phyloP scores from a whole-genome alignment of 2,113 vertebrate species.

The Pelusios castaneus region DNA sequence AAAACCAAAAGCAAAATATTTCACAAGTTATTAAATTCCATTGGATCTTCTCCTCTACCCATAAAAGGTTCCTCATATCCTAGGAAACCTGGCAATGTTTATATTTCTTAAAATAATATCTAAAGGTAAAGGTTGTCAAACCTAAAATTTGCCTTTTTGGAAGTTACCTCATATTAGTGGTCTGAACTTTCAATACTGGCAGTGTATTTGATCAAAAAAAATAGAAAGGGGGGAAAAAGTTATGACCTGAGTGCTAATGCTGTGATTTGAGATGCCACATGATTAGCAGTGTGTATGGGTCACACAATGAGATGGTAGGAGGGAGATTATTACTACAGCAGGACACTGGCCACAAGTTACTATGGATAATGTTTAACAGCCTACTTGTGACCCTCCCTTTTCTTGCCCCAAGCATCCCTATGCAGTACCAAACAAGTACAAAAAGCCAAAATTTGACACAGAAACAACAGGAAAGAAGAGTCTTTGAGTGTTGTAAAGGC shows the following conservation, averaged over 20 bases:
- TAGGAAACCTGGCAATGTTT: neutral
- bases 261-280: neutral
- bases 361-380: neutral
- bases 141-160: slow-evolving; percentile 16
- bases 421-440: neutral
- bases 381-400: neutral
- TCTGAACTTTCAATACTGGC: neutral
- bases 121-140: slow-evolving; percentile 2
- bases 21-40: neutral
- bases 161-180: neutral
- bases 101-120: slow-evolving; percentile 4
- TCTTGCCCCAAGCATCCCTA: neutral
- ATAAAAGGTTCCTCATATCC: neutral
- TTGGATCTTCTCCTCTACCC: neutral
- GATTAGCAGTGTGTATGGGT: neutral
- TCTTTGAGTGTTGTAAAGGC: neutral
- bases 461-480: neutral
- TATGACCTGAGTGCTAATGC: neutral
- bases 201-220: neutral
- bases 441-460: neutral
- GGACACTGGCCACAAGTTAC: neutral
- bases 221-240: neutral
- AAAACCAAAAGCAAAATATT: neutral
- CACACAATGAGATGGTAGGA: neutral
- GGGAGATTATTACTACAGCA: neutral